Percentiles rank a stretch among this genome's conserved stretches.
Evolutionary conservation across 2,113 vertebrate genomes (phyloP).

Genomic region (Reinhardtius hippoglossoides): DNA sequence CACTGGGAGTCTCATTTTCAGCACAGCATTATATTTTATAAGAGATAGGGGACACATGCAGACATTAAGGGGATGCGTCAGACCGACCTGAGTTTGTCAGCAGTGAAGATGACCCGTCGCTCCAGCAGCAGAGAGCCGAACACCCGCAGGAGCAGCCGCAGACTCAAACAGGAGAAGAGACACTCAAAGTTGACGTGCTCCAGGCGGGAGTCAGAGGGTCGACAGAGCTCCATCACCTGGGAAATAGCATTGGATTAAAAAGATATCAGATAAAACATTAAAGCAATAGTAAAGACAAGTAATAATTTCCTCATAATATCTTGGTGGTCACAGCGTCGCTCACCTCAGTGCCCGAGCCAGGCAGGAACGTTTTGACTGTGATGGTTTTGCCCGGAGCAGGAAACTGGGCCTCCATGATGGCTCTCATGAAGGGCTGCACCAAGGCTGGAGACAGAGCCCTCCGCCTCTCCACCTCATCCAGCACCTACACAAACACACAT

Average conservation of each 20-base stretch:
- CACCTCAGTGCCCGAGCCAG: constrained; percentile 93
- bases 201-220: constrained; percentile 91
- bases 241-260: not conserved
- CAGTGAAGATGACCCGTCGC: constrained; percentile 93
- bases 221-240: constrained; percentile 92
- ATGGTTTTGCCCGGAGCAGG: constrained; percentile 91
- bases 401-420: constrained; percentile 95
- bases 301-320: too few species aligned
- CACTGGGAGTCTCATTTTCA: not conserved
- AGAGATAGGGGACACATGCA: not conserved
- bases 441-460: constrained; percentile 91
- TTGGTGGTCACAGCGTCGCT: constrained; percentile 7
- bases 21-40: too few species aligned
- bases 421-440: constrained; percentile 95
- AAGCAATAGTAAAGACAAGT: too few species aligned
- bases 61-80: not conserved
- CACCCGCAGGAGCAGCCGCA: constrained; percentile 91
- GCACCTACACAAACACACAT: constrained; percentile 78
- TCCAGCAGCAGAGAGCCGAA: constrained; percentile 94
- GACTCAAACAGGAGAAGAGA: constrained; percentile 90
- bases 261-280: not conserved
- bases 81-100: constrained; percentile 91
- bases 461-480: constrained; percentile 93
- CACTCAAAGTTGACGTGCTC: constrained; percentile 95
- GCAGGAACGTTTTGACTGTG: constrained; percentile 91